A percentile compares a stretch with the other conserved stretches of the same genome.
Evolutionary conservation across 2,113 vertebrate species (phyloP).

Genomic region (Myanophis thanlyinensis): DNA sequence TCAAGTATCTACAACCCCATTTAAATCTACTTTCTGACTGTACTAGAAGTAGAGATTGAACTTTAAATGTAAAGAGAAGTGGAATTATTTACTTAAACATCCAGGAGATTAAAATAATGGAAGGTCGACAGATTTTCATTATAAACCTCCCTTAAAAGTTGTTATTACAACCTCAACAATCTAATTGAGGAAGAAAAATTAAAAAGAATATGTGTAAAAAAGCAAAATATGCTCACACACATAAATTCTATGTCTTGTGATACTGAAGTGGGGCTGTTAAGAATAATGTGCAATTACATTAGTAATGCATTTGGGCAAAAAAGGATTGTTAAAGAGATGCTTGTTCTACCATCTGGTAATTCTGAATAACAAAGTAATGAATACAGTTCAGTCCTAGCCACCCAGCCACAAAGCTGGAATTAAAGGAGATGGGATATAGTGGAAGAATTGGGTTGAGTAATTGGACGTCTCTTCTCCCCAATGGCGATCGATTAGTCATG

Average conservation of each 20-base stretch:
- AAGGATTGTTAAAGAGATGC: conserved; percentile 49
- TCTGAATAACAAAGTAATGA: conserved; percentile 54
- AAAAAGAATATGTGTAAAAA: conserved; percentile 45
- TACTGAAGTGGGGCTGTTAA: neutral
- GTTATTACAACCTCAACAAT: conserved; percentile 54
- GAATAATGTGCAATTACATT: conserved; percentile 38
- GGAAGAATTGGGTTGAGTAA: conserved; percentile 67
- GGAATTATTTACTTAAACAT: conserved; percentile 52
- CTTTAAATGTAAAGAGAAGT: conserved; percentile 26
- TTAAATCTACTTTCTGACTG: neutral
- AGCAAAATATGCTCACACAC: conserved; percentile 56
- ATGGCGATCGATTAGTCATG: conserved; percentile 73
- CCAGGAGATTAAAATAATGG: conserved; percentile 42
- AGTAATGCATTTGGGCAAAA: conserved; percentile 36
- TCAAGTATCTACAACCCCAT: neutral
- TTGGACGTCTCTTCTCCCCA: conserved; percentile 74
- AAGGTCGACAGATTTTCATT: conserved; percentile 30
- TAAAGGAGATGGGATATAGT: conserved; percentile 71
- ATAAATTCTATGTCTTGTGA: conserved; percentile 37
- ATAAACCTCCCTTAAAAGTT: conserved; percentile 21
- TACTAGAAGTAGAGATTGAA: conserved; percentile 4
- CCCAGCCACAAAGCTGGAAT: conserved; percentile 74
- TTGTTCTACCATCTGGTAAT: conserved; percentile 50
- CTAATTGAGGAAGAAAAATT: conserved; percentile 60
- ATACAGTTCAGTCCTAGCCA: conserved; percentile 61